Evolutionary conservation across 2,797 vertebrate genomes (phyloP), one percentile per base, ranked within the genome.

Genomic region (Heliangelus exortis): DNA sequence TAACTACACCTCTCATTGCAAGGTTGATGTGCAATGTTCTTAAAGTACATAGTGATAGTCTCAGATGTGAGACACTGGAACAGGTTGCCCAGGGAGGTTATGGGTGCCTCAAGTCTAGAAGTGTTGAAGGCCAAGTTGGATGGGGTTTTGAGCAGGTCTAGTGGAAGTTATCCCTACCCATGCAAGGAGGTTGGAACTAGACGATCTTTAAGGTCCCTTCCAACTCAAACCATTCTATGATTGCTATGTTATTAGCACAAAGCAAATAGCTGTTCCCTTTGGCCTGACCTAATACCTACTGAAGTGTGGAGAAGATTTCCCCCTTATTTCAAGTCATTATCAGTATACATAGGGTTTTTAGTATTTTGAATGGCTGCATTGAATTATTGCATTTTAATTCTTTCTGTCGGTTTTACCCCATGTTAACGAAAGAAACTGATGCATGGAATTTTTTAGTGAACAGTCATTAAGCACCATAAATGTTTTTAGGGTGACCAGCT

Each of bases 31-130:
- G 58, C 29, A 45, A 18, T 17, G 10, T n/a, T 91, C 74, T 86
- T 50, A 29, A 50, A 33, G 53, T 33, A 36, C 4, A 15, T 8
- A 47, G 25, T 0, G 0, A 33, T 50, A 55, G 34, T 50, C 19
- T 87, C 43, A 58, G 34, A 54, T 3, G 39, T 41, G 39, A 41
- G 39, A 41, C 12, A 41, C 39, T 41, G 39, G 13, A 41, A 41
- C 39, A 41, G 39, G 39, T 41, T 41, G 39, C 39, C 39, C 10
- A 41, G 39, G 39, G 39, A 41, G 39, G 39, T 41, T 41, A 41
- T 41, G 39, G 39, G 41, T 41, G 39, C 39, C 39, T 14, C 39
- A 41, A 41, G 39, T 13, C 39, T 41, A 41, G 39, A 14, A 14
- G 39, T 41, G 39, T 15, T 41, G 12, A 41, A 41, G 39, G 13